Conservation (phyloP, 2,113 vertebrate species). For the Dryoscopus gambensis region DNA sequence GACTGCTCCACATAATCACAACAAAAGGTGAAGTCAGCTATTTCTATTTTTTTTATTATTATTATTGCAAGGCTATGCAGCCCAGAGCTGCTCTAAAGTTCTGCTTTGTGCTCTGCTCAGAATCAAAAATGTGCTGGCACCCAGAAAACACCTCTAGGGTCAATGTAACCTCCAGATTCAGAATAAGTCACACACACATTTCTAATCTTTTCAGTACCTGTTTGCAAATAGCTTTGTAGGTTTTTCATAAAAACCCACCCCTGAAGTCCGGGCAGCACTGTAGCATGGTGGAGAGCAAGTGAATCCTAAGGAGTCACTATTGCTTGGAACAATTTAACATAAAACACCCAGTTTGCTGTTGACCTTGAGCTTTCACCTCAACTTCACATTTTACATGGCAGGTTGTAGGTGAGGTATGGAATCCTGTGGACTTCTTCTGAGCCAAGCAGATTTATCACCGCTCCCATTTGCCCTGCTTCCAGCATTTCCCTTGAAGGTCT, state of each 20-base stretch:
- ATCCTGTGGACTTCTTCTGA: background rate
- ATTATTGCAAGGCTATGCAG: background rate
- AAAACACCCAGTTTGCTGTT: background rate
- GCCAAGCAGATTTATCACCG: background rate
- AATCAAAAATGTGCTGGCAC: background rate
- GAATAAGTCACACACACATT: background rate
- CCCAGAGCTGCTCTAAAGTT: background rate
- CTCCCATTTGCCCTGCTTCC: background rate
- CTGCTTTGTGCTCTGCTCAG: background rate
- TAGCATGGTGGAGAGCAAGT: background rate
- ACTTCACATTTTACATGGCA: background rate
- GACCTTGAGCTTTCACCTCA: background rate
- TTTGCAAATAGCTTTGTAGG: background rate
- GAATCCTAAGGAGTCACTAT: background rate
- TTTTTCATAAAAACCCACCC: background rate
- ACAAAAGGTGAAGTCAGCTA: constrained; percentile 49
- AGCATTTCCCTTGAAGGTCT: background rate
- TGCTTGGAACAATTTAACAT: background rate
- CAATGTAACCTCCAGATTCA: background rate
- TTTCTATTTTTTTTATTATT: background rate
- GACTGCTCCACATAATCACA: constrained; percentile 56
- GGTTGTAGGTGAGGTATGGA: background rate
- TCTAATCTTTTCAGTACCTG: background rate
- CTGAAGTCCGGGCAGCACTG: background rate
- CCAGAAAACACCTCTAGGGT: background rate